Conservation (phyloP, 2,797 vertebrate species). For the Eleutherodactylus coqui region DNA sequence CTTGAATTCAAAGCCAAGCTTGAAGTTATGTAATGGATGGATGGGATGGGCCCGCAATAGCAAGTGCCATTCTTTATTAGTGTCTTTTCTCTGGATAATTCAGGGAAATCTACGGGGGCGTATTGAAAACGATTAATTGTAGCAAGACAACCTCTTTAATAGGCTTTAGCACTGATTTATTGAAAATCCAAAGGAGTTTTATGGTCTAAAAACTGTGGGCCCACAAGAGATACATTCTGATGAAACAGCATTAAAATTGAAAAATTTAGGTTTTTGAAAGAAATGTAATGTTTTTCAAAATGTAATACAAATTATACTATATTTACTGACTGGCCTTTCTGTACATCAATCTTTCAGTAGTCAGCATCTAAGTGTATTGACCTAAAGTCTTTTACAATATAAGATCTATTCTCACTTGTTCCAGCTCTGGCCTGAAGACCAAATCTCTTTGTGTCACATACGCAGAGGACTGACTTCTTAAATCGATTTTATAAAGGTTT, state of each 20-base stretch:
- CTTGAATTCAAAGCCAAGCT: too few species aligned
- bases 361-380: not conserved
- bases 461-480: not conserved
- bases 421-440: not conserved
- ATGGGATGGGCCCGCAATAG: too few species aligned
- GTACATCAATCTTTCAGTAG: not conserved
- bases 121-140: too few species aligned
- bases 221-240: not conserved
- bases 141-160: too few species aligned
- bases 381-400: not conserved
- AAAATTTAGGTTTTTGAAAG: not conserved
- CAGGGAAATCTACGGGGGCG: too few species aligned
- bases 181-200: not conserved
- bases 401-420: not conserved
- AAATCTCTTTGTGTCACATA: not conserved
- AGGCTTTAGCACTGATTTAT: not conserved
- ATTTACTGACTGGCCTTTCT: not conserved
- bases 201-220: too few species aligned
- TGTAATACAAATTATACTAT: not conserved
- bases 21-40: too few species aligned
- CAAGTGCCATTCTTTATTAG: too few species aligned
- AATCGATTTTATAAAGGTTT: not conserved
- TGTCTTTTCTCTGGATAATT: too few species aligned
- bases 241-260: not conserved
- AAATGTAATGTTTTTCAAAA: not conserved